Conservation (phyloP, 2,113 vertebrate species). For the Corythaixoides concolor region DNA sequence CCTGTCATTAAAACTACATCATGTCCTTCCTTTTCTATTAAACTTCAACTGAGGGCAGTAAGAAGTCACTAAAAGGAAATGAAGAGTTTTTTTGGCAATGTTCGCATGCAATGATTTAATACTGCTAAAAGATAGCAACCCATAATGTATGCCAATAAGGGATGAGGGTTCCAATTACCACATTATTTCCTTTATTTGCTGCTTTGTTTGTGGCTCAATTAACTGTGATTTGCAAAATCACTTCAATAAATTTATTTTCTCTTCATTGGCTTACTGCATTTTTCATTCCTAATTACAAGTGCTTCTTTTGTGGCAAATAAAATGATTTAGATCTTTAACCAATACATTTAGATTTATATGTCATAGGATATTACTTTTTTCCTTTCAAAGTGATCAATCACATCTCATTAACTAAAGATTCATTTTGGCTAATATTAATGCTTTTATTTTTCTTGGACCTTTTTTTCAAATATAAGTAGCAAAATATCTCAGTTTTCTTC, state of each 20-base stretch:
- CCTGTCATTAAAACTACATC: conserved; percentile 89
- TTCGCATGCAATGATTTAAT: conserved; percentile 82
- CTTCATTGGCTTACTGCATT: conserved; percentile 17
- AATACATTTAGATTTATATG: conserved; percentile 28
- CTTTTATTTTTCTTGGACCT: neutral
- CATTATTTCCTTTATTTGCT: conserved; percentile 74
- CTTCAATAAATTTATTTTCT: conserved; percentile 62
- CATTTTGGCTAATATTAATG: neutral
- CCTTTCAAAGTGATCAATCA: neutral
- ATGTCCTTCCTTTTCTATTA: conserved; percentile 90
- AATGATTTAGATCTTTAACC: conserved; percentile 29
- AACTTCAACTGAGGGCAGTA: conserved; percentile 83
- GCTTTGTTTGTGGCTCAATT: conserved; percentile 69
- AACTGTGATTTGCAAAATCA: conserved; percentile 69
- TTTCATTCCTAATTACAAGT: conserved; percentile 53
- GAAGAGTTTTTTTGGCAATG: conserved; percentile 82
- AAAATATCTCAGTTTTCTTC: neutral
- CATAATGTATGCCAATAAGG: conserved; percentile 74
- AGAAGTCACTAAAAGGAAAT: conserved; percentile 89
- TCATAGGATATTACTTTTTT: conserved; percentile 33
- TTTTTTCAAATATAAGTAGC: neutral
- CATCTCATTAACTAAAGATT: conserved; percentile 29
- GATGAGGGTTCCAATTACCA: conserved; percentile 70
- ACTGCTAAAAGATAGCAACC: conserved; percentile 78
- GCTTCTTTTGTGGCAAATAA: neutral